phyloP scores from a whole-genome alignment of 2,113 vertebrate genomes.

The Nothocercus julius region DNA sequence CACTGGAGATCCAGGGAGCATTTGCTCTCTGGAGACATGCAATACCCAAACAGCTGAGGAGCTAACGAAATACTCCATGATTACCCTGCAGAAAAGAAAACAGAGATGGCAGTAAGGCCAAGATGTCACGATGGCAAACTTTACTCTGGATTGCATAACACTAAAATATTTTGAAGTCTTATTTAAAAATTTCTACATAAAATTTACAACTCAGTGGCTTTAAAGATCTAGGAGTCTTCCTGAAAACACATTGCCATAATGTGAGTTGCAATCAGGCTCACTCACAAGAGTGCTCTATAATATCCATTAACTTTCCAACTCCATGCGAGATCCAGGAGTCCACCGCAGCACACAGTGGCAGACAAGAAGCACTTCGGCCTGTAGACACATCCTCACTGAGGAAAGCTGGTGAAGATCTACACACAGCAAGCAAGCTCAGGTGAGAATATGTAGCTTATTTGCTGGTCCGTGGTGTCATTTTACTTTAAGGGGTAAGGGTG shows the following conservation, averaged over 20 bases:
- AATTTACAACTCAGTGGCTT: background rate
- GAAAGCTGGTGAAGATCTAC: background rate
- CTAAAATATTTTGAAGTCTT: background rate
- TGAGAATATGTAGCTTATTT: background rate
- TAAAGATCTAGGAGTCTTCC: background rate
- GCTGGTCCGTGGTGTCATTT: background rate
- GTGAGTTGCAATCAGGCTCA: background rate
- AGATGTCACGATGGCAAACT: accelerated
- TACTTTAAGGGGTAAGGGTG: background rate
- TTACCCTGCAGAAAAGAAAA: background rate
- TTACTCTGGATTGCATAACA: background rate
- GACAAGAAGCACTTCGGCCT: background rate
- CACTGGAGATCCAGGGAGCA: background rate
- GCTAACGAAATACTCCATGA: background rate
- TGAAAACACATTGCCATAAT: background rate
- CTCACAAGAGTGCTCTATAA: background rate
- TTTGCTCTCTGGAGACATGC: background rate
- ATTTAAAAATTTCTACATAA: background rate
- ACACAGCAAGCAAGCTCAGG: background rate
- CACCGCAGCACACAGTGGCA: background rate
- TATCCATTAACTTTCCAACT: background rate
- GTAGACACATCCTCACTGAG: background rate
- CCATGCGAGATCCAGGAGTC: background rate
- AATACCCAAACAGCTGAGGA: background rate
- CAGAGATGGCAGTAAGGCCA: background rate